Base-by-base conservation (phyloP, 2,797 vertebrate species). In the Notamacropus eugenii region DNA sequence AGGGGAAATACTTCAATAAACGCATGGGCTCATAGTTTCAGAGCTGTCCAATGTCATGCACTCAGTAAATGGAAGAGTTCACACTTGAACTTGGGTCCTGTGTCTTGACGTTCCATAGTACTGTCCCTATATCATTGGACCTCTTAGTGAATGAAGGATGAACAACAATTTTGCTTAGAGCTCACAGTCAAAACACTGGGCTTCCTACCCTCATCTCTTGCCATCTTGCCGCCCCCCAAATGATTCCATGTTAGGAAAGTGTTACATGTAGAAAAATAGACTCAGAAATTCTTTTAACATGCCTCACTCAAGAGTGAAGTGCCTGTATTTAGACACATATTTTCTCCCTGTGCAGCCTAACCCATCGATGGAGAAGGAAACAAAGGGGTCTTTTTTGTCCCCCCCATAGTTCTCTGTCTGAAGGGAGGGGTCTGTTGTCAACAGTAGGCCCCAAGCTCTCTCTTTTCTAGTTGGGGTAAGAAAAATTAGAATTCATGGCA, bases 151-250 rank as follows among this genome's bases (percentile, higher is more conserved):
- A 40, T 74, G 16, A 74, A 74, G 67, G 67, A 40, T 5, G 19
- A 74, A 74, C 1, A n/a, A n/a, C n/a, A 40, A 40, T 74, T 74
- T 40, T 40, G n/a, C 16, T 40, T 74, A 74, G 34, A 74, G 14
- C n/a, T 40, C 67, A 9, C 22, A 40, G 67, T 40, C n/a, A 74
- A 74, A 40, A 74, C 67, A 4, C 10, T 9, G 19, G 16, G 34
- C 34, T 74, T 74, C n/a, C n/a, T 22, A 74, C n/a, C 19, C 67
- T 74, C 14, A 67, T n/a, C 62, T 67, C 62, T 16, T 5, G 5
- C 57, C 3, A 5, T 1, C 9, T 10, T 9, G 1, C 8, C n/a
- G 2, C 5, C 6, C 16, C 19, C n/a, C n/a, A 74, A 40, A 0
- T 9, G n/a, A 74, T 74, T 74, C n/a, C 62, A 67, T 16, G 34